phyloP scores from a whole-genome alignment of 2,113 vertebrate species.

The Desmodus rotundus region DNA sequence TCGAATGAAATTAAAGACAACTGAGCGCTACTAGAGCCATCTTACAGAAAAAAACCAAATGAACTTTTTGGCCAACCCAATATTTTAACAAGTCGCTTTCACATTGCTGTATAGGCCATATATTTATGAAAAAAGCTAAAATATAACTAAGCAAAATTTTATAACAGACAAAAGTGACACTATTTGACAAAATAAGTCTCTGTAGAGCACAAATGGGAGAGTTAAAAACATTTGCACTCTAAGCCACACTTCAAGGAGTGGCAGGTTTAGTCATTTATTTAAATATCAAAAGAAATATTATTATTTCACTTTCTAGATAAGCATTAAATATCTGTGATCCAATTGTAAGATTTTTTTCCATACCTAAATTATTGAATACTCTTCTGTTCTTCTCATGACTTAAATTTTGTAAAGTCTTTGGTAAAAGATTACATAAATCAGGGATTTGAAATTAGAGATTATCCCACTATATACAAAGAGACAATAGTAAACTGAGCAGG shows the following conservation, averaged over 20 bases:
- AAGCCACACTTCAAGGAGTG: neutral
- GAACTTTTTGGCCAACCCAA: too few species aligned
- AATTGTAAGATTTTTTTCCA: neutral
- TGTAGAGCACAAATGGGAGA: neutral
- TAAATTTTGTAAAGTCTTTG: neutral
- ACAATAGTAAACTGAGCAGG: neutral
- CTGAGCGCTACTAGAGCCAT: too few species aligned
- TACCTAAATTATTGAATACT: neutral
- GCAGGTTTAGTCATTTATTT: neutral
- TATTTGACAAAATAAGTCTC: neutral
- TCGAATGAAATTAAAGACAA: too few species aligned
- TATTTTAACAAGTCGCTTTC: neutral
- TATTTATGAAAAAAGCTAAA: neutral
- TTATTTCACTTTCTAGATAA: neutral
- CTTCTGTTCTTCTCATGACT: neutral
- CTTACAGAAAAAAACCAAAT: too few species aligned
- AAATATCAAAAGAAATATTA: neutral
- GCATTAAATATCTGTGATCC: neutral
- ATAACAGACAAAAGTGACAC: neutral
- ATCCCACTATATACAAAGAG: neutral
- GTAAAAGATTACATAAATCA: neutral
- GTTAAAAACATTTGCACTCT: neutral
- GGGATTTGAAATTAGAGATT: neutral
- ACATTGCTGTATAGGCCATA: neutral
- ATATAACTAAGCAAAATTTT: neutral